Evolutionary conservation across 2,797 vertebrate genomes (phyloP), one percentile per base, ranked within the genome.

Genomic region (Crossoptilon crossoptilon): DNA sequence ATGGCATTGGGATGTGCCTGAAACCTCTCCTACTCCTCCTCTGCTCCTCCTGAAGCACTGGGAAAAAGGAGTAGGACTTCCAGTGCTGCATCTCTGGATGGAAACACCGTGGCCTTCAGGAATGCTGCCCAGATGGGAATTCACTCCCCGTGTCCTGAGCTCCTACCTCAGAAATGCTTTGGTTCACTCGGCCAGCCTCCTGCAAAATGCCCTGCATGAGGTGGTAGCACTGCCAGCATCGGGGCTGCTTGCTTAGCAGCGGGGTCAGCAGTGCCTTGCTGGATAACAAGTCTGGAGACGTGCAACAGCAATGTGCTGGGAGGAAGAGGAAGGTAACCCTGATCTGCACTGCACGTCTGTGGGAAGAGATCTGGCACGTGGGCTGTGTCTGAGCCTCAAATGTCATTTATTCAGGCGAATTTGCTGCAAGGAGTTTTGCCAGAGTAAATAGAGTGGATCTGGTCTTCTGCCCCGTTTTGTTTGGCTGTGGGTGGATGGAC

Each of bases 101-200:
- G 76, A 93, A 77, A 62, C 53, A 79, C 88, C 51, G 43, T 1
- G 3, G 59, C 68, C 58, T 35, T 46, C 3, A 16, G 92, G 89
- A 93, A 79, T 22, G 55, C 55, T 82, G 92, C 89, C 93, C 37
- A 2, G 31, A 66, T 84, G 72, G 74, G 89, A 94, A 60, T 72
- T 91, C 74, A 39, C 26, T 82, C 76, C 37, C 60, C 0, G 6
- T 27, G 7, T 74, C 89, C 85, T 51, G 53, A 91, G 85, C 84
- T 92, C 64, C 82, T 56, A 27, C 60, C 64, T 76, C 92, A 63
- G 83, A 67, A 44, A 41, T 3, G 6, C 84, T 79, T 69, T 76
- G 76, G 86, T 35, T 89, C 46, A 19, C 91, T 72, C 14, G 0
- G 8, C 68, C 69, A 5, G 78, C 48, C 1, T 73, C n/a, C 43